Evolutionary conservation across 2,113 vertebrate species (phyloP), one percentile per base, ranked within the genome.

Genomic region (Lamprologus lemairii): DNA sequence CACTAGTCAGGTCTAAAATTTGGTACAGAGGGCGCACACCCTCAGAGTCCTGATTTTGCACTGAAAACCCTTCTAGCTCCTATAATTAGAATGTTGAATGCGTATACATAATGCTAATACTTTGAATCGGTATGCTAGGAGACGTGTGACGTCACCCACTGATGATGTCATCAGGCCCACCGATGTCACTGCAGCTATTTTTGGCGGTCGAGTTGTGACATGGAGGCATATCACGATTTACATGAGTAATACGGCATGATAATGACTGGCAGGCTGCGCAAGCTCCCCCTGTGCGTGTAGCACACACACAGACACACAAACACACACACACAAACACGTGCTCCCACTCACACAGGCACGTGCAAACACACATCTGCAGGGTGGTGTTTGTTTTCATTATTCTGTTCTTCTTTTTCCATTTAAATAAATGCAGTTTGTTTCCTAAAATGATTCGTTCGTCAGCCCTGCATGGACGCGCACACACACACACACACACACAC

Each of bases 151-250:
- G 87, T 93, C 93, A 89, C 40, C 47, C 19, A 17, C 21, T 3
- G 54, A 85, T 92, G 92, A 94, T 45, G 53, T 93, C 92, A 91
- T 71, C 75, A 8, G 5, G 42, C 68, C 19, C 19, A 45, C 83
- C 86, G 91, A 95, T 75, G 94, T 94, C 93, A 92, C 78, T 3
- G 81, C 80, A 6, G 86, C 80, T 94, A 94, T 94, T 92, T 95
- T 84, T 42, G 90, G 91, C 7, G n/a, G 17, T 45, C 21, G 2
- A 80, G 53, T 85, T 85, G 88, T 90, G 91, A 92, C 93, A 91
- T 68, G 87, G 88, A 92, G 92, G 91, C 89, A 90, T 87, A 90
- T 91, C 91, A 91, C 81, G 83, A 86, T 92, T 89, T 86, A 84
- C 81, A 84, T 58, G 90, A 90, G 91, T 86, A 94, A 93, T 89